Base-by-base conservation (phyloP, 1,140 invertebrate genomes). In the Zophobas atratus region DNA sequence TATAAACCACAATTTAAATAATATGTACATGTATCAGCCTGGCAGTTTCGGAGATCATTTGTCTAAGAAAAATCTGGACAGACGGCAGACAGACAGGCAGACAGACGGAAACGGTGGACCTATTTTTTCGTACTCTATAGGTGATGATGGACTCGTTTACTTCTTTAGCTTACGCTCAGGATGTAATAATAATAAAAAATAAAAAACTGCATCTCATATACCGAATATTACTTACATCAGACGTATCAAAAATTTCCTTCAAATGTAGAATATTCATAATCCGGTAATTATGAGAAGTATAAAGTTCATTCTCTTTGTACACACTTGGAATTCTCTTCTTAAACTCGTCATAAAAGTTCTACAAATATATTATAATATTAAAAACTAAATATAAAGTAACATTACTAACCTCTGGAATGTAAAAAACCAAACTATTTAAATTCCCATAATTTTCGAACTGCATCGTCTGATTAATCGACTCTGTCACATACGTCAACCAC, bases 381-480 rank as follows among this genome's bases (percentile, higher is more conserved):
- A 41, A 33, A 78, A 77, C 81, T 83, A 46, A 51, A 46, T 72
- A 51, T 35, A 36, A 4, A 56, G 34, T 35, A 56, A 0, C 39
- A 34, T 41, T 5, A 43, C 5, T 38, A n/a, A 90, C 89, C 77
- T 92, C 88, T 1, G 93, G 93, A 49, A 92, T 91, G 81, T 93
- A 92, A 84, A 94, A 95, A 38, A 93, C 89, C 36, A 94, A 84
- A 0, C 93, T 91, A 38, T 93, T 92, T 3, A 94, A 92, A 85
- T 90, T 91, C 75, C 93, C 93, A 85, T 89, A 88, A 82, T 93
- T 93, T 80, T 93, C 91, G 85, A 92, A 94, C 86, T 94, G 92
- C 93, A 95, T 94, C 1, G 92, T 91, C 84, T 93, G 91, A 86
- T 95, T 95, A 70, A 95, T 93, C 71, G 92, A 87, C 85, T 95